A percentile compares a stretch with the other conserved stretches of the same genome.
Conservation (phyloP, 2,797 vertebrate species). For the Morus bassanus region DNA sequence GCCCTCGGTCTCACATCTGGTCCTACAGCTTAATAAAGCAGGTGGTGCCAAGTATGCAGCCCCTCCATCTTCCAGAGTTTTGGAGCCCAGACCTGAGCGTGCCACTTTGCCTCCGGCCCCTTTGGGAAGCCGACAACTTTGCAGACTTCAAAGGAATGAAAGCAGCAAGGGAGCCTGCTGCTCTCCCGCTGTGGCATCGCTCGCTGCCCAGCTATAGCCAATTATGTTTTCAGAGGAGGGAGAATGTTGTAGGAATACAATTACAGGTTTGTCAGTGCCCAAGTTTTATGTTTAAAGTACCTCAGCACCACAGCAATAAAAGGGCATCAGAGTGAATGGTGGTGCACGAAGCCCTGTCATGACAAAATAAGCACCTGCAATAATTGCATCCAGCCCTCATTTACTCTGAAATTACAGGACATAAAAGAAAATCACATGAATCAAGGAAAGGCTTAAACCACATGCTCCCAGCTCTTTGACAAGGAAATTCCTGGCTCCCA, state of each 20-base stretch:
- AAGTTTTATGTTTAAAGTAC: background rate
- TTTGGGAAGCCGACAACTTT: background rate
- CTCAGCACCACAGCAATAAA: background rate
- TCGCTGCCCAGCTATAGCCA: background rate
- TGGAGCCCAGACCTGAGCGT: fast-evolving
- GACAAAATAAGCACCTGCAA: background rate
- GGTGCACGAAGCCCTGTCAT: background rate
- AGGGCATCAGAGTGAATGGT: background rate
- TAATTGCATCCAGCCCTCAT: background rate
- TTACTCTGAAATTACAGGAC: background rate
- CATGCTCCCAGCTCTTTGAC: background rate
- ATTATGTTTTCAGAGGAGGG: background rate
- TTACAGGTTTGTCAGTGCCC: background rate
- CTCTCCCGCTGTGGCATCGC: background rate
- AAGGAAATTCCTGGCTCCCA: background rate
- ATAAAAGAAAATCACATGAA: background rate
- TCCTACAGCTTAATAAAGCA: background rate
- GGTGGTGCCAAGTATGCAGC: background rate
- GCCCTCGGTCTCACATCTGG: background rate
- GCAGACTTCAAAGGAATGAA: background rate
- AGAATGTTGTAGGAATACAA: background rate
- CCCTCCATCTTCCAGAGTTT: background rate
- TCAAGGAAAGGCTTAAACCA: background rate
- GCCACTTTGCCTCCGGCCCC: background rate
- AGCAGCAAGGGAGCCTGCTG: background rate